A percentile compares a stretch with the other conserved stretches of the same genome.
Conservation (phyloP, 2,888 invertebrate genomes). For the Ganaspis brasiliensis region DNA sequence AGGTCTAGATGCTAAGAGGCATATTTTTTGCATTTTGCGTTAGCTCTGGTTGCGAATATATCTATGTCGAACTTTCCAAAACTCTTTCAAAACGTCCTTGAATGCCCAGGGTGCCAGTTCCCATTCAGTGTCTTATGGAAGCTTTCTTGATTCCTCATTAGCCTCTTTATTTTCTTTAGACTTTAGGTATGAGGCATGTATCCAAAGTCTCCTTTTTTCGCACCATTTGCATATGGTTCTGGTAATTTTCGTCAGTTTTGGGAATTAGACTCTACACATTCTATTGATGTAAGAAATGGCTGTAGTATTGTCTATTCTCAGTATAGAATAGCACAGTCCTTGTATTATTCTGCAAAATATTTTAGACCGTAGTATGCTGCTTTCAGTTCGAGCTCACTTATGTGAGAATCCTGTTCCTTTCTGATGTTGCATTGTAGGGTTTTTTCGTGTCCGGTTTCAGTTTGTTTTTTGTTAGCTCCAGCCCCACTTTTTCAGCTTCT, state of each 20-base stretch:
- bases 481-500: background rate
- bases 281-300: too few species aligned
- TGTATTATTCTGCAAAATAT: too few species aligned
- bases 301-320: too few species aligned
- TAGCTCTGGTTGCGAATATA: conserved; percentile 23
- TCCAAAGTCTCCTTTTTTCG: background rate
- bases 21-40: conserved; percentile 25
- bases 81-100: background rate
- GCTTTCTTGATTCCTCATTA: background rate
- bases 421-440: background rate
- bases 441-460: background rate
- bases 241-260: too few species aligned
- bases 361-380: too few species aligned
- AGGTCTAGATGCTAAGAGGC: conserved; percentile 36
- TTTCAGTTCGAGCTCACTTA: too few species aligned
- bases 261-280: too few species aligned
- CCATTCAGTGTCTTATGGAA: background rate
- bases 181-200: background rate
- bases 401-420: too few species aligned
- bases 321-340: too few species aligned
- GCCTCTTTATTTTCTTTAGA: background rate
- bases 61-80: background rate
- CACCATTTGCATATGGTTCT: background rate
- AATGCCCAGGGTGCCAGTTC: background rate
- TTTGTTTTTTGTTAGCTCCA: background rate